These are phyloP conservation scores for Acromyrmex echinatior DNA, from an alignment of 1,140 invertebrate species.

Conservation along the genomic window DNA sequence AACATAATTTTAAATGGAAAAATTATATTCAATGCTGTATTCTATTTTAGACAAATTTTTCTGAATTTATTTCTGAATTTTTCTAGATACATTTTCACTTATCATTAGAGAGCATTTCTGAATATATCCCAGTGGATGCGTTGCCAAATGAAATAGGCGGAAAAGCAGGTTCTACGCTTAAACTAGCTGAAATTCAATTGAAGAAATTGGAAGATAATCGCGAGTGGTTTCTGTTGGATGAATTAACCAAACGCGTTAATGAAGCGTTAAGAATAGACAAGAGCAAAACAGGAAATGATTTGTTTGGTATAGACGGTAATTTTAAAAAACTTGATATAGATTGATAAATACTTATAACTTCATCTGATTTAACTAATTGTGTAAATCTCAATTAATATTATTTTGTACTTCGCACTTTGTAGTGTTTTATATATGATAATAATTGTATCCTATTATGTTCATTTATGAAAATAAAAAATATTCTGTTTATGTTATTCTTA, in stretches of 20 bases:
- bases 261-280: conserved; percentile 89
- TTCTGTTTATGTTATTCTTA: no score
- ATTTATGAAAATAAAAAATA: no score
- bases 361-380: not conserved
- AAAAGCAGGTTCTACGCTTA: conserved; percentile 80
- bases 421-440: not conserved
- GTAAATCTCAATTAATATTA: not conserved
- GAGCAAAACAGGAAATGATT: conserved; percentile 88
- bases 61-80: not conserved
- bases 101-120: conserved; percentile 79
- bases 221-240: conserved; percentile 87
- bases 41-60: not conserved
- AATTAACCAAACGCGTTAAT: conserved; percentile 87
- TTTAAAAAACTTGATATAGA: conserved; percentile 91
- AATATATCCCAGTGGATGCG: conserved; percentile 82
- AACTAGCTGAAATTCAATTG: conserved; percentile 75
- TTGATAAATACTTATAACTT: conserved; percentile 75
- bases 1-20: not conserved
- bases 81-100: conserved; percentile 84
- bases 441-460: no score
- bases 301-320: conserved; percentile 90
- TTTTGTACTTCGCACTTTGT: not conserved
- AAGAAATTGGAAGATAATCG: conserved; percentile 85
- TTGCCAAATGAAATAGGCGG: conserved; percentile 88
- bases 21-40: not conserved